phyloP scores from a whole-genome alignment of 2,888 invertebrate genomes.

The Gymnocheta viridis region DNA sequence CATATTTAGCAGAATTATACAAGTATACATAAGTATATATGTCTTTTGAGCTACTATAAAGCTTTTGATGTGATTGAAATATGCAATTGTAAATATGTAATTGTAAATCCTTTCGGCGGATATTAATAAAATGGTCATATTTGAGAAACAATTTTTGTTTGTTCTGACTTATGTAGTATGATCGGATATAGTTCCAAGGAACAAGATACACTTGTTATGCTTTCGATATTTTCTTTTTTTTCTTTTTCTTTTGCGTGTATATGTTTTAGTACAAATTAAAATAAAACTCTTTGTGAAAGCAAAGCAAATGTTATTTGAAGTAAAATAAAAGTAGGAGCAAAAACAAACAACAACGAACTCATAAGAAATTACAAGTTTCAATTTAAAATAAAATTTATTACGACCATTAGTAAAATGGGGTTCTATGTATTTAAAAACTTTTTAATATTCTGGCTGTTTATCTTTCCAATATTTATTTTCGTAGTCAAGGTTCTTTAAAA shows the following conservation, averaged over 20 bases:
- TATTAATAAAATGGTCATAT: too few species aligned
- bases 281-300: neutral
- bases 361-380: slow-evolving; percentile 80
- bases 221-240: too few species aligned
- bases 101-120: too few species aligned
- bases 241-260: too few species aligned
- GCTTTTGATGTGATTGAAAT: too few species aligned
- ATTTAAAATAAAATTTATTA: slow-evolving; percentile 82
- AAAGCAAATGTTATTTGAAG: slow-evolving; percentile 3
- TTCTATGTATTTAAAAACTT: slow-evolving; percentile 65
- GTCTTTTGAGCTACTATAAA: too few species aligned
- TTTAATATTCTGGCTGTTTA: slow-evolving; percentile 33
- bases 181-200: neutral
- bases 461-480: slow-evolving; percentile 16
- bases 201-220: neutral
- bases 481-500: slow-evolving; percentile 19
- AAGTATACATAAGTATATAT: too few species aligned
- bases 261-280: neutral
- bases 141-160: too few species aligned
- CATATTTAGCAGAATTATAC: too few species aligned
- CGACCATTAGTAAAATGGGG: slow-evolving; percentile 82
- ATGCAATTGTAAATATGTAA: too few species aligned
- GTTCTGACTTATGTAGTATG: too few species aligned
- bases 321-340: slow-evolving; percentile 29
- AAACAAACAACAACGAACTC: slow-evolving; percentile 2